Evolutionary conservation across 1,140 invertebrate genomes (phyloP).

Genomic region (Homalodisca vitripennis): DNA sequence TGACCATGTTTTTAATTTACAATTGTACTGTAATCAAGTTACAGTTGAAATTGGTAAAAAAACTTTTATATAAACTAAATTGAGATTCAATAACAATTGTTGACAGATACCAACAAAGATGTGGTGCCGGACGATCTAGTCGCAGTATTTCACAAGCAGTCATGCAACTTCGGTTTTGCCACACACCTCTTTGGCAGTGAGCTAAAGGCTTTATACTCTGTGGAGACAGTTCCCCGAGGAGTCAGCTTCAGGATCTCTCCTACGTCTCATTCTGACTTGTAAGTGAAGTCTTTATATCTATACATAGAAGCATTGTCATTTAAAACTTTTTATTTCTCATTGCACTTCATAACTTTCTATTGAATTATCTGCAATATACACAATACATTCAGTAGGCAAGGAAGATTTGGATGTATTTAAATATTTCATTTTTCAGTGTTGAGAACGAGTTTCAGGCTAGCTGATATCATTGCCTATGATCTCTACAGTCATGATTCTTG

Average conservation of each 20-base stretch:
- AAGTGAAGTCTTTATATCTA: slow-evolving; percentile 45
- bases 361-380: not conserved
- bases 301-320: not conserved
- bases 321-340: slow-evolving; percentile 9
- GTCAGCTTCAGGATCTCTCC: slow-evolving; percentile 87
- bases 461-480: no score
- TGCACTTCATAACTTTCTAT: not conserved
- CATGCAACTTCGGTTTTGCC: slow-evolving; percentile 93
- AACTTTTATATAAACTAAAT: no score
- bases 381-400: slow-evolving; percentile 14
- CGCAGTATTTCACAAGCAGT: slow-evolving; percentile 88
- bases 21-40: no score
- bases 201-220: slow-evolving; percentile 79
- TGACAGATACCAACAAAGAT: slow-evolving; percentile 83
- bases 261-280: slow-evolving; percentile 83
- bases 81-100: no score
- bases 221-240: slow-evolving; percentile 77
- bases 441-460: no score
- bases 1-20: no score
- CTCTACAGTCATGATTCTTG: no score
- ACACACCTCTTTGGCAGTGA: slow-evolving; percentile 92
- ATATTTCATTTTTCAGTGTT: no score
- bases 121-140: slow-evolving; percentile 89
- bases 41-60: no score
- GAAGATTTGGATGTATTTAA: no score